Base-by-base conservation (phyloP, 2,888 invertebrate species). In the Brenthis ino region DNA sequence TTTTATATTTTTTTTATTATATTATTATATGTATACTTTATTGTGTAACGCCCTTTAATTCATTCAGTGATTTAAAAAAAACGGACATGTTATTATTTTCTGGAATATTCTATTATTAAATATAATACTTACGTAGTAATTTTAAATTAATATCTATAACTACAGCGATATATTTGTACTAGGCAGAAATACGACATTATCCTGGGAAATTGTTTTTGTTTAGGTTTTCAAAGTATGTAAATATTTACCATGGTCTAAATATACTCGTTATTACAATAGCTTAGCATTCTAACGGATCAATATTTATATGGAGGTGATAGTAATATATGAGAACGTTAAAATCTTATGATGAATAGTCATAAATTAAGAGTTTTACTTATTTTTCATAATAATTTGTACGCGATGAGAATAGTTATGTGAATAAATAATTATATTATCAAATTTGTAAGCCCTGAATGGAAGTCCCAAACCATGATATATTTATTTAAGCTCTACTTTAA, bases 341-440 rank as follows among this genome's bases (percentile, higher is more conserved):
- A 72, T 72, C 72, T 72, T 72, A 72, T 72, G 72, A 72, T 72
- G 68, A 67, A 68, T 70, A 70, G 60, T 63, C 70, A 71, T 67
- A 57, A 68, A 66, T 64, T 72, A 70, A 72, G 68, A 71, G 16
- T 72, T 70, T 68, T 72, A 66, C 65, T 68, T 65, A 72, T 67
- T 72, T 72, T 72, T 72, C 70, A 68, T 72, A 66, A 72, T 70
- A 66, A 68, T 70, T 70, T 72, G 65, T 67, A 70, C 67, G 72
- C 72, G 65, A 68, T 65, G 54, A 65, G 64, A 57, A 66, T 67
- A 72, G 64, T 70, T 57, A 64, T 63, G 65, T 72, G 57, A 50
- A 67, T 71, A 71, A 64, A 60, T 24, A 64, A 50, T 51, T 54
- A 60, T 33, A 57, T 56, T 54, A 65, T 54, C 54, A 57, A 61